These are phyloP conservation scores for Ictalurus furcatus DNA, from an alignment of 2,113 vertebrate species.

Conservation along the genomic window DNA sequence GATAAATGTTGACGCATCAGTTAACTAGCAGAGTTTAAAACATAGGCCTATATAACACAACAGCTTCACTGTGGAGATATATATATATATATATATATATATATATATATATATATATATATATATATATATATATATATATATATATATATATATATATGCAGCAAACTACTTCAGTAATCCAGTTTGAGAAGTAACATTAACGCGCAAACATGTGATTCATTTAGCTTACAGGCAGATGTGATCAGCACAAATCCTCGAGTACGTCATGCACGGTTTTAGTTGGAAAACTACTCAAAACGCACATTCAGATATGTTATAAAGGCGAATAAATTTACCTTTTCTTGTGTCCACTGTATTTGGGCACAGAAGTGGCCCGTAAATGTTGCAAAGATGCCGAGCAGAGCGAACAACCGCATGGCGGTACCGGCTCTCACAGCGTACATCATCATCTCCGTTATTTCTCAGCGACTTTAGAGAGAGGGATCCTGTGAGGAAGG, in stretches of 20 bases:
- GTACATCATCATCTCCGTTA: constrained; percentile 38
- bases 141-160: not conserved
- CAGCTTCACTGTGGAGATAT: not conserved
- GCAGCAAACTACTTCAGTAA: not conserved
- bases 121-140: too few relatives aligned
- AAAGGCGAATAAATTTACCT: constrained; percentile 60
- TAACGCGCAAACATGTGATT: not conserved
- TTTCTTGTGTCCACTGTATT: constrained; percentile 70
- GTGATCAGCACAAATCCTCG: not conserved
- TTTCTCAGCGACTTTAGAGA: constrained; percentile 47
- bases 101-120: too few relatives aligned
- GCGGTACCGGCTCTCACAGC: constrained; percentile 35
- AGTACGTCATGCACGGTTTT: not conserved
- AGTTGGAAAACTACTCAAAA: not conserved
- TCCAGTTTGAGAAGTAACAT: not conserved
- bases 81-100: too few relatives aligned
- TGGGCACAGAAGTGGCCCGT: constrained; percentile 54
- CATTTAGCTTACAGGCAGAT: not conserved
- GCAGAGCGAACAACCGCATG: constrained; percentile 53
- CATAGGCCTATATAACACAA: not conserved
- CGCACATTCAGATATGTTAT: not conserved
- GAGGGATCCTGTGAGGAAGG: constrained; percentile 71
- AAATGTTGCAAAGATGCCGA: constrained; percentile 53
- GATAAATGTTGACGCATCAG: not conserved
- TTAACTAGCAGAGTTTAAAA: not conserved